Conservation (phyloP, 2,113 vertebrate species). For the Zapornia atra region DNA sequence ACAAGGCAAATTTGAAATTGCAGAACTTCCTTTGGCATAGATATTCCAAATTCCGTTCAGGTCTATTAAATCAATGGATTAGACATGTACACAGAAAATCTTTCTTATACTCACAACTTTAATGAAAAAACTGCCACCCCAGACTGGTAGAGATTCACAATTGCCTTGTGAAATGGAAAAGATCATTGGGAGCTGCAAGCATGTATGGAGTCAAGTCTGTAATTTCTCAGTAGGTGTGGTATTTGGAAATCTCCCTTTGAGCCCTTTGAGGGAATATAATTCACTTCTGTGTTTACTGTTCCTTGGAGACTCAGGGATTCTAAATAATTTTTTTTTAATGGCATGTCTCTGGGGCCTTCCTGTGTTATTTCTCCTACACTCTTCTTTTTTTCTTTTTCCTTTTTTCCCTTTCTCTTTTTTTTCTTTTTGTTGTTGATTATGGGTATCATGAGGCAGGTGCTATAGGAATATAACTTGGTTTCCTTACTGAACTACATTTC, state of each 20-base stretch:
- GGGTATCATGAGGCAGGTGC: neutral
- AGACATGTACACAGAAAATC: neutral
- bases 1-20: neutral
- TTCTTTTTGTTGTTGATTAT: neutral
- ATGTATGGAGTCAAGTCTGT: neutral
- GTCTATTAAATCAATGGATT: neutral
- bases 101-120: neutral
- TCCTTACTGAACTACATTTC: slow-evolving; percentile 8
- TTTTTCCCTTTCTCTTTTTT: no score
- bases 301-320: slow-evolving; percentile 10
- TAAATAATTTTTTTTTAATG: slow-evolving; percentile 51
- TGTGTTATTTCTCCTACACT: neutral
- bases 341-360: neutral
- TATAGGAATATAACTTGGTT: neutral
- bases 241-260: slow-evolving; percentile 18
- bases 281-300: slow-evolving; percentile 4
- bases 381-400: neutral
- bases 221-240: neutral
- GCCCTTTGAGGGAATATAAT: slow-evolving; percentile 14
- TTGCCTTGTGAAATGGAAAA: slow-evolving; percentile 8
- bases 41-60: neutral
- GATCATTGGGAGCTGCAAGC: neutral
- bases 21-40: neutral
- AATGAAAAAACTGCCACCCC: neutral
- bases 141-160: neutral